Conservation (phyloP, 2,797 vertebrate genomes). For the Peromyscus melanophrys region DNA sequence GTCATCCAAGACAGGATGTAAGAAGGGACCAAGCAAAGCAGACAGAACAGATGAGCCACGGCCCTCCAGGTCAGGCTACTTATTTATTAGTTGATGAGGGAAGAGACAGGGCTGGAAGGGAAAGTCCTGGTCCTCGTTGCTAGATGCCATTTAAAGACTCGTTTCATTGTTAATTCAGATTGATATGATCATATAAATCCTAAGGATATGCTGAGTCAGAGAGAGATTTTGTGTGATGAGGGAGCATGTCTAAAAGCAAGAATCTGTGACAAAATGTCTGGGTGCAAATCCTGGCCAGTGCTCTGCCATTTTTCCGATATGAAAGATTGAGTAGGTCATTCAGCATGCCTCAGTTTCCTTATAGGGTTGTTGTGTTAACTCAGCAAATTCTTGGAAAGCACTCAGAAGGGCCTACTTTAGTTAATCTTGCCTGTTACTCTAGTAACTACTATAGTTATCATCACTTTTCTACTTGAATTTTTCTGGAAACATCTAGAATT, state of each 20-base stretch:
- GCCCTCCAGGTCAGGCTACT: not conserved
- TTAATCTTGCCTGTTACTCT: not conserved
- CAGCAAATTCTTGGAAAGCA: not conserved
- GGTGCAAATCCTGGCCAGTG: not conserved
- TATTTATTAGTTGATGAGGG: not conserved
- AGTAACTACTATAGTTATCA: not conserved
- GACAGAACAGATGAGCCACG: conserved; percentile 15
- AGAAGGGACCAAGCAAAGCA: conserved; percentile 8
- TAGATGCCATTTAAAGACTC: conserved; percentile 6
- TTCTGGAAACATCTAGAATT: not conserved
- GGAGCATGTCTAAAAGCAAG: not conserved
- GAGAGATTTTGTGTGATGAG: not conserved
- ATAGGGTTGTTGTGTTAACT: not conserved
- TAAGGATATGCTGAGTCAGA: not conserved
- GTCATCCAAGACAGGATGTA: conserved; percentile 18
- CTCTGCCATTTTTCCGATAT: not conserved
- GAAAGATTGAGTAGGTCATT: not conserved
- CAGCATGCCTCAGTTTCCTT: not conserved
- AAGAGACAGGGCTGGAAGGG: not conserved
- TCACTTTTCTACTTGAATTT: not conserved
- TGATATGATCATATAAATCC: conserved; percentile 33
- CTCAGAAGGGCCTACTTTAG: not conserved
- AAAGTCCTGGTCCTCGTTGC: not conserved
- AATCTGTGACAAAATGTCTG: not conserved
- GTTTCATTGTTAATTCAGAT: not conserved